Percentiles rank a stretch among this genome's conserved stretches.
phyloP scores from a whole-genome alignment of 1,140 invertebrate genomes.

The Sycophaga agraensis region DNA sequence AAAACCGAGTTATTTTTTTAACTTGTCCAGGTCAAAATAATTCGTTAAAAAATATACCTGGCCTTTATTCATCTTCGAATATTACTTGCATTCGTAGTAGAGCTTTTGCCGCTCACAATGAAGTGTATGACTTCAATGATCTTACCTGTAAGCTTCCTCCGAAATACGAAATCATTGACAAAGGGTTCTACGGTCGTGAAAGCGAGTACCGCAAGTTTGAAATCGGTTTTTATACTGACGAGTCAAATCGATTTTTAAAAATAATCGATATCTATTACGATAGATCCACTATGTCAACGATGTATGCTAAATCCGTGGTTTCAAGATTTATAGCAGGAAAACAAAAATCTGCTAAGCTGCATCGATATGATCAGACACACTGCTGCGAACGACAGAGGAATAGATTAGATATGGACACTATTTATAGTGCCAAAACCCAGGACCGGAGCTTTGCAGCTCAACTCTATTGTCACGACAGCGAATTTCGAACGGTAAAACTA shows the following conservation, averaged over 20 bases:
- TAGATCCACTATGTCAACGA: not conserved
- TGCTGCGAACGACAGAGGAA: slow-evolving; percentile 4
- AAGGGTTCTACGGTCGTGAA: slow-evolving; percentile 7
- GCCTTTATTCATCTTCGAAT: not conserved
- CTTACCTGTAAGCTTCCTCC: not conserved
- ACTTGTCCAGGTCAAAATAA: not conserved
- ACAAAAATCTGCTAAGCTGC: not conserved
- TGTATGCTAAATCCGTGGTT: not conserved
- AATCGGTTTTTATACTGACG: not conserved
- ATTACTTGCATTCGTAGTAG: not conserved
- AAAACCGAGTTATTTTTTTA: not conserved
- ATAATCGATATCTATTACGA: slow-evolving; percentile 5
- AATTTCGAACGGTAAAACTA: slow-evolving; percentile 4
- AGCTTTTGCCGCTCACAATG: not conserved
- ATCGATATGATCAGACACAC: slow-evolving; percentile 6
- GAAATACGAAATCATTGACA: not conserved
- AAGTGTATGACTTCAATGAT: not conserved
- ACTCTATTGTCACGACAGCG: slow-evolving; percentile 2
- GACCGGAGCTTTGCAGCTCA: slow-evolving; percentile 8
- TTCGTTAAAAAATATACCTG: not conserved
- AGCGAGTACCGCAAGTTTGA: slow-evolving; percentile 13
- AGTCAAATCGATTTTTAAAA: not conserved
- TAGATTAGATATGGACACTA: slow-evolving; percentile 5
- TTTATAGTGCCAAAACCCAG: not conserved
- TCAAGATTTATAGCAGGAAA: slow-evolving; percentile 4